Base-by-base conservation (phyloP, 2,113 vertebrate genomes). In the Geococcyx californianus region DNA sequence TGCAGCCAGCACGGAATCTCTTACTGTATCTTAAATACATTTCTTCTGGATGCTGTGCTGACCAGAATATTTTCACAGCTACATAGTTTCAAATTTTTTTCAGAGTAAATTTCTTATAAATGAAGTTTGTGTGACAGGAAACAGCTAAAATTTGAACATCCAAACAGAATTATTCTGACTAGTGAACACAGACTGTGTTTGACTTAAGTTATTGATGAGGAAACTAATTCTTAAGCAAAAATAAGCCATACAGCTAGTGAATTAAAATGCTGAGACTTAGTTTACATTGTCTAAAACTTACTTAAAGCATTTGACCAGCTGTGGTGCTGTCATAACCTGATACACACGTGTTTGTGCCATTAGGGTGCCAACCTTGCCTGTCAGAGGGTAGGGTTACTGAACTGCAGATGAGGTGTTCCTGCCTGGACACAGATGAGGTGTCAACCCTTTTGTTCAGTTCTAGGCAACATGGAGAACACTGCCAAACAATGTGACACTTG, bases 261-360 rank as follows among this genome's bases (percentile, higher is more conserved):
- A 44, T 63, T 47, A 40, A 54, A 67, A 75, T 55, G 23, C 25
- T 19, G 49, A 74, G 29, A 8, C 42, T 83, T 75, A 38, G 42
- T 42, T 82, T 36, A 19, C 5, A 4, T 76, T 85, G 42, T 63
- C 26, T 47, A 10, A 64, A 66, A 11, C 18, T 18, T 72, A 0
- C 25, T 74, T 58, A 64, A 51, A 59, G 11, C 34, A 31, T 83
- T 69, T 66, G 58, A 54, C 68, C 47, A 56, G 21, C 79, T 88
- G 40, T 58, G 23, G 16, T 76, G 49, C 58, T 88, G 11, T 45
- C 42, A 11, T 44, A 21, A 26, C 54, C 20, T 51, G 70, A 34
- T 70, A 12, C 20, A 29, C 25, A 24, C n/a, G n/a, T n/a, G n/a
- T n/a, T n/a, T 0, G 0, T 74, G 45, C 47, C 2, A 2, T 52